Evolutionary conservation across 2,797 vertebrate genomes (phyloP).

Genomic region (Cossypha dichroa): DNA sequence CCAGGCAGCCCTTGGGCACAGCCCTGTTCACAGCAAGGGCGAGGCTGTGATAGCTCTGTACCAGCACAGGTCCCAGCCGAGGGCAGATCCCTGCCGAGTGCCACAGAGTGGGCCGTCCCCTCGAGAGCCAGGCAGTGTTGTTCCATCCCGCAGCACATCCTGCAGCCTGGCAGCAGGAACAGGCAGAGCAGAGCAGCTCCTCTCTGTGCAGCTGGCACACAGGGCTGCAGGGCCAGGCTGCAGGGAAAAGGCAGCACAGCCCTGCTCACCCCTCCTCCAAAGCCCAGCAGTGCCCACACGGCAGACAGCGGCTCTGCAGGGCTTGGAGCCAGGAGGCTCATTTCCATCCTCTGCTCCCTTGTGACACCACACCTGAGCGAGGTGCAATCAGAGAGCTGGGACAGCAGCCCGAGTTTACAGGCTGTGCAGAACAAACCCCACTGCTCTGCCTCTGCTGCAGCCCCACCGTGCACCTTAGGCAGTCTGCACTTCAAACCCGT

Average conservation of each 20-base stretch:
- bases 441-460: background rate
- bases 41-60: background rate
- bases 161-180: no score
- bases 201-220: accelerated
- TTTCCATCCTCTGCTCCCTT: background rate
- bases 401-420: accelerated
- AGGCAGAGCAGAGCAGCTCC: accelerated
- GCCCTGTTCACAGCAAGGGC: background rate
- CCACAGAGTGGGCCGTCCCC: background rate
- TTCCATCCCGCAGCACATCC: background rate
- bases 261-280: background rate
- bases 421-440: background rate
- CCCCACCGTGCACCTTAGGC: background rate
- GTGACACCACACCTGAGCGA: accelerated
- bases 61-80: background rate
- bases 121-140: background rate
- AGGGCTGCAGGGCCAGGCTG: background rate
- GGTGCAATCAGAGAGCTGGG: background rate
- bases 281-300: background rate
- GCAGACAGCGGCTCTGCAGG: background rate
- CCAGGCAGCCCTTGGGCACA: background rate
- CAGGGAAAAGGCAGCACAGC: background rate
- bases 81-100: background rate
- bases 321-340: background rate
- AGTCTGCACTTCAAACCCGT: background rate